Evolutionary conservation across 2,888 invertebrate species (phyloP), one percentile per base, ranked within the genome.

Genomic region (Drosophila colorata): DNA sequence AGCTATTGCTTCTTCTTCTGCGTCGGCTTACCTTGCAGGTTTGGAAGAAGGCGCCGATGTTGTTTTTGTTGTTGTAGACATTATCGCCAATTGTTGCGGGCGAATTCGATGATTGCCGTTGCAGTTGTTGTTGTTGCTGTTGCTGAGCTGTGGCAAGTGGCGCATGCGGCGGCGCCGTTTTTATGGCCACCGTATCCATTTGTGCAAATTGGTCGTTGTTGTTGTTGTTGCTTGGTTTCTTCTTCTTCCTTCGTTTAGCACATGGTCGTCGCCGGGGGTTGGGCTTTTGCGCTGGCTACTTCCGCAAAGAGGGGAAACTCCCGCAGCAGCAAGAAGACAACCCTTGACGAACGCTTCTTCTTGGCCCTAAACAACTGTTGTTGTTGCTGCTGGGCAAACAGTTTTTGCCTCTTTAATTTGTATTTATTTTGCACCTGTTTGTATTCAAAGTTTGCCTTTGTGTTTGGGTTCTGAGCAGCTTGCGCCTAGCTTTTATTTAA

Each of bases 1-100:
- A 11, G 1, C 14, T 5, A 16, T 23, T 68, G 4, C 38, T 44
- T 43, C 46, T 20, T 25, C 38, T n/a, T 11, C 18, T 44, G 18
- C 58, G 31, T 14, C 14, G 35, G 47, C 90, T 91, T 90, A 92
- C 92, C 92, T 92, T 92, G 92, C 92, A 92, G 57, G 92, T 92
- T 87, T 92, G 92, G 75, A 92, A 92, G 75, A 92, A 92, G 52
- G 92, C 92, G 74, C 92, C 92, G 87, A 92, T 83, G 76, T 72
- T 59, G 67, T 58, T 51, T 37, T 48, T 66, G 83, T 55, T 65
- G 56, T 53, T 74, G 66, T 52, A 55, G 47, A 64, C 60, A 51
- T 56, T 72, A 58, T 73, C 53, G 66, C 63, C 72, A 55, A 57
- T 71, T 72, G 64, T 59, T 67, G 63, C 61, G 18, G 76, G 64